A percentile compares a stretch with the other conserved stretches of the same genome.
phyloP scores from a whole-genome alignment of 2,797 vertebrate species.

The Parauchenoglanis punctatus region DNA sequence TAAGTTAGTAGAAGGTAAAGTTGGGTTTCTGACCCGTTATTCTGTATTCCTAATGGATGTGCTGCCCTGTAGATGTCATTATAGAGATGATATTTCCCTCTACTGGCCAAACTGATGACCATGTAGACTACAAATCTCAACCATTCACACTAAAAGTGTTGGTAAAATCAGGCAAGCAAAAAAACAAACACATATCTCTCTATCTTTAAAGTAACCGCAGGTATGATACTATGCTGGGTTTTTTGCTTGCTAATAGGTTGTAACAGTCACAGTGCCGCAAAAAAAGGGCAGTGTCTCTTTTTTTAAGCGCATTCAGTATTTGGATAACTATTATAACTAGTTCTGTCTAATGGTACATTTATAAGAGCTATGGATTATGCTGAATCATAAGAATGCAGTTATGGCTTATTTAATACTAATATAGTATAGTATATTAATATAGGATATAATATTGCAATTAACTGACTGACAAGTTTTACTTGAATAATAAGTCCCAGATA shows the following conservation, averaged over 20 bases:
- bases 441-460: background rate
- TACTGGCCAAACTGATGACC: constrained; percentile 44
- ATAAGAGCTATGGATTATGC: background rate
- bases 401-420: background rate
- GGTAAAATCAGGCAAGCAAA: background rate
- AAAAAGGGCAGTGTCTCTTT: background rate
- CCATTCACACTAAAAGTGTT: background rate
- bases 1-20: background rate
- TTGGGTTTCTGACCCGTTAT: background rate
- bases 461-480: background rate
- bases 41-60: background rate
- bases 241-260: background rate
- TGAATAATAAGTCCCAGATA: background rate
- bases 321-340: background rate
- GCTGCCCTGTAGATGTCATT: background rate
- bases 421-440: too few species aligned
- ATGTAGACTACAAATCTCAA: background rate
- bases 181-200: background rate
- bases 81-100: constrained; percentile 52
- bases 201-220: background rate
- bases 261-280: background rate
- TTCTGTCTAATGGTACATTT: background rate
- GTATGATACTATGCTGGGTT: background rate
- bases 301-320: background rate
- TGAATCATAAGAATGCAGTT: background rate